Percentiles rank a stretch among this genome's conserved stretches.
phyloP scores from a whole-genome alignment of 1,140 invertebrate species.

The Apocrypta bakeri region DNA sequence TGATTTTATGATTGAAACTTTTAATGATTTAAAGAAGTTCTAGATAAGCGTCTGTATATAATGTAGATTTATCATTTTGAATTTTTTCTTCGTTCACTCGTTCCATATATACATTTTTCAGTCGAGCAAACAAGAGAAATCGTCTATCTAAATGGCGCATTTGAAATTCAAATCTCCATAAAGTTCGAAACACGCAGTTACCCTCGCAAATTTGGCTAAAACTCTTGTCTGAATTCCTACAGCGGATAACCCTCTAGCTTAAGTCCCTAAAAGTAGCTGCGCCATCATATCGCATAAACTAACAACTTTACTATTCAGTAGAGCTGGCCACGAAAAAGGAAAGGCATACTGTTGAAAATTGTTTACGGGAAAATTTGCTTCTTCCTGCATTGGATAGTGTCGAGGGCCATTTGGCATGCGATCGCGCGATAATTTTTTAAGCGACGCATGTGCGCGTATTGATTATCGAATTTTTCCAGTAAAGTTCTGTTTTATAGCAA shows the following conservation, averaged over 20 bases:
- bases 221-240: constrained; percentile 32
- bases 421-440: constrained; percentile 7
- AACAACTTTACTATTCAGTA: not conserved
- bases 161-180: constrained; percentile 42
- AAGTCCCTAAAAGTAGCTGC: constrained; percentile 1
- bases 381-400: constrained; percentile 10
- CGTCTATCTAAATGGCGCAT: not conserved
- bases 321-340: not conserved
- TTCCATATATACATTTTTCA: not conserved
- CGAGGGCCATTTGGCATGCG: not conserved
- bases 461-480: not conserved
- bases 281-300: constrained; percentile 10
- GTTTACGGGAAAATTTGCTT: constrained; percentile 28
- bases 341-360: constrained; percentile 17
- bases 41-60: too few relatives aligned
- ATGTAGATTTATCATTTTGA: not conserved
- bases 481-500: too few relatives aligned
- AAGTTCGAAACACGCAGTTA: constrained; percentile 13
- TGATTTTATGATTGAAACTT: constrained; percentile 9
- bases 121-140: constrained; percentile 25
- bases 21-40: too few relatives aligned
- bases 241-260: not conserved
- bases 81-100: not conserved
- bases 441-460: not conserved
- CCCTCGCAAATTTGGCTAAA: constrained; percentile 34